Conservation (phyloP, 2,888 invertebrate species). For the Amphipoea oculea region DNA sequence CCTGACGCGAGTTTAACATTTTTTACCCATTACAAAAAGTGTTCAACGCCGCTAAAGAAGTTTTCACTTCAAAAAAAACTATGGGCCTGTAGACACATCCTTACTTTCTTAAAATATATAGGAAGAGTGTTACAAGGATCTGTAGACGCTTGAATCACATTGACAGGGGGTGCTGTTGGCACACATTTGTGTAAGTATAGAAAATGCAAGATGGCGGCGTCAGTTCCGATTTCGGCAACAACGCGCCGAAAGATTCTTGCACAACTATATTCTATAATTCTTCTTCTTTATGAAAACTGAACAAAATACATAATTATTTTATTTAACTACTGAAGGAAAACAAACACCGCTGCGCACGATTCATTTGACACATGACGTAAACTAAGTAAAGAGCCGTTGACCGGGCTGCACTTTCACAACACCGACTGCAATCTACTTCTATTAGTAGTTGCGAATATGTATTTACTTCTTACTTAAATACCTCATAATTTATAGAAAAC, state of each 20-base stretch:
- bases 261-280: not conserved
- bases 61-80: too few relatives aligned
- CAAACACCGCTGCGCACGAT: constrained; percentile 50
- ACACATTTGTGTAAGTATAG: not conserved
- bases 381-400: constrained; percentile 78
- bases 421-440: constrained; percentile 45
- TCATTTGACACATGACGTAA: constrained; percentile 70
- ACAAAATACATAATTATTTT: not conserved
- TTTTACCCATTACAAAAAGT: too few relatives aligned
- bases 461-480: constrained; percentile 22
- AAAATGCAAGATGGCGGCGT: not conserved
- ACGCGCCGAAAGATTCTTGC: not conserved
- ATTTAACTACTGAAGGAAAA: constrained; percentile 38
- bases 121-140: not conserved
- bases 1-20: too few relatives aligned
- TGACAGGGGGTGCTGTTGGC: not conserved
- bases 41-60: too few relatives aligned
- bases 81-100: not conserved
- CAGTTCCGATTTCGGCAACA: not conserved
- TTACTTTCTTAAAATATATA: not conserved
- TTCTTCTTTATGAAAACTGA: too few relatives aligned
- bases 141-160: not conserved
- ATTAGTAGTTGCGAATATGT: constrained; percentile 46
- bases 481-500: constrained; percentile 5
- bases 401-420: constrained; percentile 79